A percentile compares a stretch with the other conserved stretches of the same genome.
phyloP scores from a whole-genome alignment of 2,113 vertebrate genomes.

The Erinaceus europaeus region DNA sequence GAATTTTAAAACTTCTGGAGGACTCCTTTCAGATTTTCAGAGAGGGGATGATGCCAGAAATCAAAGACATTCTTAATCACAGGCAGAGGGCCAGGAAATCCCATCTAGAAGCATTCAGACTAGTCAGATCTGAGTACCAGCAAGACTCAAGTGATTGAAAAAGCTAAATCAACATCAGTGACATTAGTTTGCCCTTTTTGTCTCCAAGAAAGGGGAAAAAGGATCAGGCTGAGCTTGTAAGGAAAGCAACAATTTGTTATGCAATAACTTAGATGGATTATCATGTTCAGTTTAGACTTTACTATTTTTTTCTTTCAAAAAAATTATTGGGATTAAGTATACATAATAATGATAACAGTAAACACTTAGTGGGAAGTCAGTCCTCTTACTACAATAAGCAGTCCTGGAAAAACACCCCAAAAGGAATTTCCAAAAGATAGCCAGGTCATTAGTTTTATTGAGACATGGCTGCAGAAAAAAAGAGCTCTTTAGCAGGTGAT shows the following conservation, averaged over 20 bases:
- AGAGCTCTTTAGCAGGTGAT: constrained; percentile 15
- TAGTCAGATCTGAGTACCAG: neutral
- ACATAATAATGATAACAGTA: constrained; percentile 17
- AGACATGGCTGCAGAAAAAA: neutral
- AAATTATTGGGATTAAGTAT: constrained; percentile 26
- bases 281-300: neutral
- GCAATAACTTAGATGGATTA: neutral
- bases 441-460: constrained; percentile 12
- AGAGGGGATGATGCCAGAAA: constrained; percentile 4
- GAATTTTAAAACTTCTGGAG: constrained; percentile 20
- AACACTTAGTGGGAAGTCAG: neutral
- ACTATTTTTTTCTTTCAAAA: constrained; percentile 5
- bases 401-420: neutral
- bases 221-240: neutral
- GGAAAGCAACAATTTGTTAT: neutral
- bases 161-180: neutral
- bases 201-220: constrained; percentile 8
- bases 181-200: neutral
- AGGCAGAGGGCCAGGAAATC: neutral
- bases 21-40: constrained; percentile 21
- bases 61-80: constrained; percentile 40
- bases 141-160: constrained; percentile 13
- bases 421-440: neutral
- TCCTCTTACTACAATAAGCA: neutral
- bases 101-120: neutral